Conservation (phyloP, 1,140 invertebrate genomes). For the Bombus huntii region DNA sequence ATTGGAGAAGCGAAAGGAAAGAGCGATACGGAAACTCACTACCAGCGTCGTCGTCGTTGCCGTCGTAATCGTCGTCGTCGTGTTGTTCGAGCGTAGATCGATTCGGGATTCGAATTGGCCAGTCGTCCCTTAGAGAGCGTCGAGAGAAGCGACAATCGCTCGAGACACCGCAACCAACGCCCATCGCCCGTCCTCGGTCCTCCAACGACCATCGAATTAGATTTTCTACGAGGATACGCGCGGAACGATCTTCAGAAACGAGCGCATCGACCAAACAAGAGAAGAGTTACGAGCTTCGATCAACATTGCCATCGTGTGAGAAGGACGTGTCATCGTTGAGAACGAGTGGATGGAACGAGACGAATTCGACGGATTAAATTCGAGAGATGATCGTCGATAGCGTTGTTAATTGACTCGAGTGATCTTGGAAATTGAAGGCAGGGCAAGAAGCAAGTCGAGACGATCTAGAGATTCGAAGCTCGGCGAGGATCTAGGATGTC, state of each 20-base stretch:
- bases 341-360: background rate
- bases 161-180: slow-evolving; percentile 22
- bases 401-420: too few relatives aligned
- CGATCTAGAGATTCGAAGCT: background rate
- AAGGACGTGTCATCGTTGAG: background rate
- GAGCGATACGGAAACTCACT: slow-evolving; percentile 38
- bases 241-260: slow-evolving; percentile 23
- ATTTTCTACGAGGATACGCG: background rate
- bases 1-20: slow-evolving; percentile 43
- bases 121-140: slow-evolving; percentile 28
- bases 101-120: slow-evolving; percentile 39
- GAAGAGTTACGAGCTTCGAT: too few relatives aligned
- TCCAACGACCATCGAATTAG: slow-evolving; percentile 30
- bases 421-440: background rate
- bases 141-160: slow-evolving; percentile 18
- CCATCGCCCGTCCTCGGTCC: slow-evolving; percentile 5
- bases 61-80: background rate
- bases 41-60: slow-evolving; percentile 14
- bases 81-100: slow-evolving; percentile 37
- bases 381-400: background rate
- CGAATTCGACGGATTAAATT: background rate
- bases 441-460: background rate
- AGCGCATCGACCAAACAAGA: too few relatives aligned
- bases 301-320: background rate
- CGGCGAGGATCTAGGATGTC: background rate